phyloP scores from a whole-genome alignment of 2,888 invertebrate genomes.

The Drosophila rellima region DNA sequence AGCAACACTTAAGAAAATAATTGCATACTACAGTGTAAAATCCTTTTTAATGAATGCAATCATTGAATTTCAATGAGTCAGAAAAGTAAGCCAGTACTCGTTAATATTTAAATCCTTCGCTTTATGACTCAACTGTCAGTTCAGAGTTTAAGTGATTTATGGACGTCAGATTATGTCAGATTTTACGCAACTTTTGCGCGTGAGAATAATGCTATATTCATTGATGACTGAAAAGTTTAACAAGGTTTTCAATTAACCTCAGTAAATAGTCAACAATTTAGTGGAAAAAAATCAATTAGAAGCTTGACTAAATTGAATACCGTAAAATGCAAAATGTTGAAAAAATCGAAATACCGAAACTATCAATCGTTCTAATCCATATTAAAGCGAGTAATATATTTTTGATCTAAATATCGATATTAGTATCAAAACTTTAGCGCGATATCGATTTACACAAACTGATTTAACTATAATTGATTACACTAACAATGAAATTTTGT shows the following conservation, averaged over 20 bases:
- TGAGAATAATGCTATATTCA: neutral
- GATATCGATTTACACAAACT: too few relatives aligned
- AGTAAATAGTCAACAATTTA: too few relatives aligned
- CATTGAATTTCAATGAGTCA: conserved; percentile 1
- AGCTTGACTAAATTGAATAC: too few relatives aligned
- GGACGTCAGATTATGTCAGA: neutral
- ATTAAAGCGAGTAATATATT: neutral
- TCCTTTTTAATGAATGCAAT: neutral
- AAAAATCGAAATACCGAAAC: too few relatives aligned
- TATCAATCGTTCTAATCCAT: too few relatives aligned
- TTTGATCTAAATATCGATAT: too few relatives aligned
- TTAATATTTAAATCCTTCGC: conserved; percentile 1
- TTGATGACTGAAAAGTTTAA: too few relatives aligned
- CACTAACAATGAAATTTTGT: conserved; percentile 15
- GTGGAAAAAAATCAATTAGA: too few relatives aligned
- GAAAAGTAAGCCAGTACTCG: neutral
- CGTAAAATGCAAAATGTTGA: too few relatives aligned
- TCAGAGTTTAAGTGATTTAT: neutral
- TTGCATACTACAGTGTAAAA: neutral
- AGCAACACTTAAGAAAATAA: neutral
- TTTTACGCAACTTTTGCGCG: neutral
- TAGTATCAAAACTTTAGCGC: too few relatives aligned
- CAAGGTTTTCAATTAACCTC: too few relatives aligned
- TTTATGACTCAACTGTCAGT: conserved; percentile 1
- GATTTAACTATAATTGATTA: conserved; percentile 5